Base-by-base conservation (phyloP, 2,797 vertebrate species). In the Diceros bicornis region DNA sequence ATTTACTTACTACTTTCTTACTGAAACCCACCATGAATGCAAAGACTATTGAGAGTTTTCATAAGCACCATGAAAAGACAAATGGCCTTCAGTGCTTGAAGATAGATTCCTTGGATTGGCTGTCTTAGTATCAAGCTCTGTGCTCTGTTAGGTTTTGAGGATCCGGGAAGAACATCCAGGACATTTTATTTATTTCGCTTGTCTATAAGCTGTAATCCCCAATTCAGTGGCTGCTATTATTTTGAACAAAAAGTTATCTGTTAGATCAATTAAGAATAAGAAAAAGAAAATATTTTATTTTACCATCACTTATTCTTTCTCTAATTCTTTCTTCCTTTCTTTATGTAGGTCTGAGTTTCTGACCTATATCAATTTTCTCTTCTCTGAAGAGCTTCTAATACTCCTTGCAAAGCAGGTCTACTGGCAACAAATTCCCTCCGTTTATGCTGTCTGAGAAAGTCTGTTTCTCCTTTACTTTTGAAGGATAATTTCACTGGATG, bases 1-100 rank as follows among this genome's bases (percentile, higher is more conserved):
- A 66, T 89, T 79, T 64, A 66, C 57, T 37, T 52, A 16, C 6
- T 59, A n/a, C 25, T 95, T 96, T 89, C 47, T 95, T 47, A 66
- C 32, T 59, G 93, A 64, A 69, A 79, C 18, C 14, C 41, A 47
- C 71, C 10, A 37, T 25, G 14, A 69, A 93, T 64, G 78, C 34
- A 77, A 96, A 81, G 37, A 32, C 18, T 37, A 44, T 25, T 2
- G 14, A 50, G 34, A 79, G 17, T 89, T 83, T 92, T 89, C 50
- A 6, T 64, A 85, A 89, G 50, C 6, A 55, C 32, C 7, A 16
- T 52, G 23, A 78, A 74, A 78, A 81, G 59, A 64, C 61, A 81
- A 69, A 81, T 89, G 57, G 10, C 68, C n/a, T 82, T 89, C 68
- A 12, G 10, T 57, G 62, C 32, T 47, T 74, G 25, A 55, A 57